These are phyloP conservation scores for Erpobdella octoculata DNA, from an alignment of 2,888 invertebrate species.

Conservation along the genomic window DNA sequence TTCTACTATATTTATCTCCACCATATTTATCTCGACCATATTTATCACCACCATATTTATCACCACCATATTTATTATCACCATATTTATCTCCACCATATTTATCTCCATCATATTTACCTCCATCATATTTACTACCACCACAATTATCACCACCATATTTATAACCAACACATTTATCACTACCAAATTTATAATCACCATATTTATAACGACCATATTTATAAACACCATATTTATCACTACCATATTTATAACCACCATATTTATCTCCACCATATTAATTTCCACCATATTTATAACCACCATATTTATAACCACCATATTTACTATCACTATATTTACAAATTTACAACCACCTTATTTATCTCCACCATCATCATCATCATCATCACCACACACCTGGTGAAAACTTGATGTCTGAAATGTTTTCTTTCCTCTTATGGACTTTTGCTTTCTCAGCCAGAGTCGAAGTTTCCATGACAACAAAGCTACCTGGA, in stretches of 20 bases:
- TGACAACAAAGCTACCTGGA: constrained; percentile 52
- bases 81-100: no score
- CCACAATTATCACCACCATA: no score
- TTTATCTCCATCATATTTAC: no score
- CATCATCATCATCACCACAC: constrained; percentile 27
- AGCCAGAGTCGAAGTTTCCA: constrained; percentile 50
- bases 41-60: constrained; percentile 11
- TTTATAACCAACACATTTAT: no score
- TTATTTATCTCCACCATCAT: background rate
- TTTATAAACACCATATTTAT: no score
- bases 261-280: no score
- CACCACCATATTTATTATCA: constrained; percentile 14
- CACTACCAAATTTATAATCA: no score
- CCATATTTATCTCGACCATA: background rate
- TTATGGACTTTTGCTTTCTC: constrained; percentile 50
- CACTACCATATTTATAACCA: no score
- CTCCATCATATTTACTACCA: no score
- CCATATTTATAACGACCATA: no score
- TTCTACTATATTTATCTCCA: no score
- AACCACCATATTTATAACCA: constrained; percentile 12
- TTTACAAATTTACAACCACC: no score
- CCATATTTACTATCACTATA: constrained; percentile 2
- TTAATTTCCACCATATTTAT: background rate
- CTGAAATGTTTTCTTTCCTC: constrained; percentile 52
- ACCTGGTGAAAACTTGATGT: constrained; percentile 53